Conservation (phyloP, 1,140 invertebrate species). For the Macrosteles quadrilineatus region DNA sequence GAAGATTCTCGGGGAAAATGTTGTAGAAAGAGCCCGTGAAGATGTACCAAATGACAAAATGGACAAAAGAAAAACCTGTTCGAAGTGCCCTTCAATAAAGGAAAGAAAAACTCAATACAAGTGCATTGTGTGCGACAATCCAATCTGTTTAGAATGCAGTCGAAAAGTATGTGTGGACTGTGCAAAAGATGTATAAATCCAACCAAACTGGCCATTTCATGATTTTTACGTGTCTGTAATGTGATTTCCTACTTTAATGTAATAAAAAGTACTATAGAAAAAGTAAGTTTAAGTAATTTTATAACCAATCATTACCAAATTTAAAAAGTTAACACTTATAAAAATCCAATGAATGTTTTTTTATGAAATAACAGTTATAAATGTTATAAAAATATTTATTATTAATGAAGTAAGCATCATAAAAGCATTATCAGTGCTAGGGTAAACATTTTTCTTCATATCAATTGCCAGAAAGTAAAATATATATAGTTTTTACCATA, state of each 20-base stretch:
- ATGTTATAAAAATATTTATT: too few relatives aligned
- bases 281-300: neutral
- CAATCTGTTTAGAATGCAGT: conserved; percentile 29
- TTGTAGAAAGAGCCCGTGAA: neutral
- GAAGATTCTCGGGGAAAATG: conserved; percentile 9
- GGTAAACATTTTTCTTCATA: neutral
- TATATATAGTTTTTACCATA: neutral
- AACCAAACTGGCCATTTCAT: neutral
- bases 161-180: conserved; percentile 22
- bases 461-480: neutral
- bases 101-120: conserved; percentile 8
- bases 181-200: conserved; percentile 9
- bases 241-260: neutral
- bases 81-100: conserved; percentile 12
- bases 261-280: neutral
- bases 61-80: conserved; percentile 25
- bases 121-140: neutral
- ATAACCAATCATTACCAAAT: neutral
- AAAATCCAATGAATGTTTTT: neutral
- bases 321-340: neutral
- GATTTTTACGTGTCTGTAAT: neutral
- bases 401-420: too few relatives aligned
- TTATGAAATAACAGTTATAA: neutral
- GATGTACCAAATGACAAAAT: conserved; percentile 6
- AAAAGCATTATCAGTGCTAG: neutral